Base-by-base conservation (phyloP, 92 coral and sea anemone species). In the Epizoanthus ramosus region DNA sequence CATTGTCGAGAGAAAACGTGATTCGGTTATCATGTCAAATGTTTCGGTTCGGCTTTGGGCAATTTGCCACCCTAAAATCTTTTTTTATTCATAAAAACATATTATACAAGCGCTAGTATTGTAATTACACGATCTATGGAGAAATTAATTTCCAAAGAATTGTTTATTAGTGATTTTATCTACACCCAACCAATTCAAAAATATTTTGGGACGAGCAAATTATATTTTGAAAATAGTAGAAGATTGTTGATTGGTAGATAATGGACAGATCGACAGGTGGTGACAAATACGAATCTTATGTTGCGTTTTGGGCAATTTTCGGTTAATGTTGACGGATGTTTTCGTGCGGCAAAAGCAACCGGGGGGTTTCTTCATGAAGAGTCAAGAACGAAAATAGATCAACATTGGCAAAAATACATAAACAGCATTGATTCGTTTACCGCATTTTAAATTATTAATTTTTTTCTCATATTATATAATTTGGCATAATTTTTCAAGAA, bases 311-410 rank as follows among this genome's bases (percentile, higher is more conserved):
- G 57, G 63, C 43, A 25, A 57, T 61, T 57, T 58, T 28, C 6
- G 19, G 71, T 19, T 39, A 77, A 60, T 77, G 68, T 63, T 77
- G 63, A 14, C 57, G 82, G 82, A 77, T 77, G 82, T 77, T 77
- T 41, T 43, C 43, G 22, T 37, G 28, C 25, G n/a, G 8, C 54
- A 77, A 39, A 4, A 47, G 25, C 69, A 7, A 77, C 82, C 41
- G 47, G 58, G 45, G 70, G 70, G 82, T n/a, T 63, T 35, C 28
- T 59, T 15, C 8, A 35, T n/a, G 54, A 63, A 77, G 63, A 75
- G 68, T 37, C 21, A 15, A 43, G 47, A 16, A 14, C 39, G 43
- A 60, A 77, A 39, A 41, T 45, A 67, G 16, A 77, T 77, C 68
- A 61, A 19, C 71, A 22, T 22, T 8, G 31, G 22, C 50, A 43